phyloP scores from a whole-genome alignment of 2,113 vertebrate species.

The Ia io region DNA sequence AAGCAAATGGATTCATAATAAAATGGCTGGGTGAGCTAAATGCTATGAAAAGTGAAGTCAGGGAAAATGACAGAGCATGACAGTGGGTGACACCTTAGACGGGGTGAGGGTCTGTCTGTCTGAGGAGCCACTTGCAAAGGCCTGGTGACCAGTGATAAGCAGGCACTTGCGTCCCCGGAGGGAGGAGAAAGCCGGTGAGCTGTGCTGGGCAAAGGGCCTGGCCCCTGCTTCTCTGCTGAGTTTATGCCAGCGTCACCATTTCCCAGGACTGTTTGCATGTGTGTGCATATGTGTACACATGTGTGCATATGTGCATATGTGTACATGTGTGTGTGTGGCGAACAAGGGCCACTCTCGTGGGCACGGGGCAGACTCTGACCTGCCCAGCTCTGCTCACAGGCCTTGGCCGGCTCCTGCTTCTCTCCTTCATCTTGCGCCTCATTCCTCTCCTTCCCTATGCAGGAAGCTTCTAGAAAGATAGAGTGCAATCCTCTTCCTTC shows the following conservation, averaged over 20 bases:
- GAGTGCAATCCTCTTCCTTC: not conserved
- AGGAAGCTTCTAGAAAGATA: not conserved
- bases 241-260: not conserved
- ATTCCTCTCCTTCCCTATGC: not conserved
- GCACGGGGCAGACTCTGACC: not conserved
- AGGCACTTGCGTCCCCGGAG: not conserved
- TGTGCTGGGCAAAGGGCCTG: too few species aligned
- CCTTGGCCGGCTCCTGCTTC: rapidly evolving
- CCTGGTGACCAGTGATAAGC: not conserved
- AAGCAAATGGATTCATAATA: not conserved
- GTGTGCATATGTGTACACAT: not conserved
- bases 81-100: not conserved
- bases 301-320: too few species aligned
- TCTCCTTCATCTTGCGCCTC: not conserved
- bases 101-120: not conserved
- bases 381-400: not conserved
- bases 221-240: not conserved
- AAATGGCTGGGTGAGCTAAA: not conserved
- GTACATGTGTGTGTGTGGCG: not conserved
- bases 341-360: not conserved
- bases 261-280: not conserved
- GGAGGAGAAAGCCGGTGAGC: not conserved
- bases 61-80: not conserved
- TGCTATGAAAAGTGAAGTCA: not conserved
- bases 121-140: not conserved